phyloP scores from a whole-genome alignment of 1,140 invertebrate species.

The Drosophila persimilis region DNA sequence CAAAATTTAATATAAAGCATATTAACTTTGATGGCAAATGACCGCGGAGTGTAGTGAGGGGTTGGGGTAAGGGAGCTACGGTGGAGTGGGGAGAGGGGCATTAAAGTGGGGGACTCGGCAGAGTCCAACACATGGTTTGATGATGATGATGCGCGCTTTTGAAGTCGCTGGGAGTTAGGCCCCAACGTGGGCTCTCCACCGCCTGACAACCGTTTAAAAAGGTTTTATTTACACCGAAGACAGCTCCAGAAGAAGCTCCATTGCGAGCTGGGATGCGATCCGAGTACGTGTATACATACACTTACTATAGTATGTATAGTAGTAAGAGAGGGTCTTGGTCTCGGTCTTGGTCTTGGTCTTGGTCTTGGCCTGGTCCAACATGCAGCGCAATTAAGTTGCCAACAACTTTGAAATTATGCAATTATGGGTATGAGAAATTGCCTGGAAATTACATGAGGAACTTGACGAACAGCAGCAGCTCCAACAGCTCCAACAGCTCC shows the following conservation, averaged over 20 bases:
- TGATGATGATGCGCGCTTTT: slow-evolving; percentile 73
- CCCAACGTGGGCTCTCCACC: slow-evolving; percentile 45
- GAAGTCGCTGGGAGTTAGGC: slow-evolving; percentile 63
- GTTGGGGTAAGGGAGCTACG: background rate
- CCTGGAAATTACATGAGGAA: slow-evolving; percentile 78
- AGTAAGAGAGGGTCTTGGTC: slow-evolving; percentile 7
- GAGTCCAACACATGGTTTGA: slow-evolving; percentile 70
- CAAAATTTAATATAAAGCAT: slow-evolving; percentile 76
- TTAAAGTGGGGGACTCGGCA: background rate
- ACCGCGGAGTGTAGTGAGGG: slow-evolving; percentile 38
- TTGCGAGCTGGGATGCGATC: background rate
- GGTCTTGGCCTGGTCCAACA: slow-evolving; percentile 52
- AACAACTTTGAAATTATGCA: slow-evolving; percentile 83
- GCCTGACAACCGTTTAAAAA: slow-evolving; percentile 80
- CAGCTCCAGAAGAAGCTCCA: slow-evolving; percentile 21
- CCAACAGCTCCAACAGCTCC: slow-evolving; percentile 1
- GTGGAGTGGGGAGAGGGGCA: background rate
- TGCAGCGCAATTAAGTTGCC: slow-evolving; percentile 81
- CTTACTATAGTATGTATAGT: slow-evolving; percentile 8
- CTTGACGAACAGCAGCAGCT: slow-evolving; percentile 70
- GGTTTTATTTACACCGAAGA: slow-evolving; percentile 80
- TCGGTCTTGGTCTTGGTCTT: slow-evolving; percentile 25
- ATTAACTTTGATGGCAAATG: slow-evolving; percentile 79
- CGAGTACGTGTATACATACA: slow-evolving; percentile 1
- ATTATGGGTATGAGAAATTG: slow-evolving; percentile 83